Base-by-base conservation (phyloP, 2,113 vertebrate genomes). In the Gambusia holbrooki region DNA sequence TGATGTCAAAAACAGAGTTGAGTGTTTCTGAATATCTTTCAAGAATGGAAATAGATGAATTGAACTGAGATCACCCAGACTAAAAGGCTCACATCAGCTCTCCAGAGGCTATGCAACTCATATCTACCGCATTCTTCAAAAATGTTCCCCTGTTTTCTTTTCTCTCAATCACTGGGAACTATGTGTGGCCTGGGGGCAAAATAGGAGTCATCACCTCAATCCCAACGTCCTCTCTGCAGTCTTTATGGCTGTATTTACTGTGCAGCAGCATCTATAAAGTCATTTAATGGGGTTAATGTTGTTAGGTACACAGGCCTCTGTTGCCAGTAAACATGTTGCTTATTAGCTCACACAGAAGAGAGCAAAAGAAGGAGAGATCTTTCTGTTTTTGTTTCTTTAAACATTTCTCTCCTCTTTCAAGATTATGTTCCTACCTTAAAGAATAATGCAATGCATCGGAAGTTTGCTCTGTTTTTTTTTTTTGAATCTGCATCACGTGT, bases 321-420 rank as follows among this genome's bases (percentile, higher is more conserved):
- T 93, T 93, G 86, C 93, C 92, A 93, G 92, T 93, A 93, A 94
- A 94, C 93, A 92, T 85, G 86, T 86, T 93, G 77, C 84, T 81
- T 88, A 79, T 85, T 74, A 80, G 76, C 40, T 80, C 25, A 29
- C 3, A 58, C 48, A 81, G 68, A 75, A 76, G 69, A 37, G 32
- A 35, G 66, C 22, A 32, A 33, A 11, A 17, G 40, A 48, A 45
- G 22, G 42, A 33, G 65, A 71, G 33, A 32, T 12, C 30, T 27
- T 73, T 70, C 45, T 65, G 17, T 66, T 22, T 48, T 73, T 22
- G 4, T 22, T 27, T 66, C 42, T 14, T 27, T 40, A 35, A 32
- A 35, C 8, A 65, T 25, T 25, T 33, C 9, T 30, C 22, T 65
- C 30, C 19, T 33, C n/a, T 25, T 65, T 22, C 12, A 64, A 27